Evolutionary conservation across 2,113 vertebrate genomes (phyloP).

Genomic region (Ctenodactylus gundi): DNA sequence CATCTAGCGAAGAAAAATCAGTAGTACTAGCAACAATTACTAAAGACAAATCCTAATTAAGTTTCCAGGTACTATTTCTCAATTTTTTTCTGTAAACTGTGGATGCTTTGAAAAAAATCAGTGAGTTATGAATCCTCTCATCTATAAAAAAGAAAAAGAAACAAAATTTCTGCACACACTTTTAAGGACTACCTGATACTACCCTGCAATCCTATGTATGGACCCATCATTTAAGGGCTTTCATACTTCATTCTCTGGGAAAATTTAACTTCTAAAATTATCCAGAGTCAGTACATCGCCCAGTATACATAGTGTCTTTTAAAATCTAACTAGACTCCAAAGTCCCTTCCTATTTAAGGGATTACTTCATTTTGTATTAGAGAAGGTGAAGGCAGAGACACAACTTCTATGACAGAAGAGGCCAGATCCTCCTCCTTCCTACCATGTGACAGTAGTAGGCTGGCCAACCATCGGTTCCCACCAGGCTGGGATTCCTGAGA

Average conservation of each 20-base stretch:
- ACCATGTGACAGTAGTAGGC: neutral
- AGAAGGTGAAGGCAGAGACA: neutral
- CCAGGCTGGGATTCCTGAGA: neutral
- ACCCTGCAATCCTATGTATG: neutral
- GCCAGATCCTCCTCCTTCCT: neutral
- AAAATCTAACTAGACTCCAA: neutral
- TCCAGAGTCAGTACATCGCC: neutral
- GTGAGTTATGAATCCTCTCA: neutral
- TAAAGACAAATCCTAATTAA: neutral
- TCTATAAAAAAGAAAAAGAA: neutral
- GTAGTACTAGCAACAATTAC: neutral
- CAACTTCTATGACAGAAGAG: neutral
- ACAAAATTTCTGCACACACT: neutral
- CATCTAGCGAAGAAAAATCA: constrained; percentile 34
- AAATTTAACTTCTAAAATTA: neutral
- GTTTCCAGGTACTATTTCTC: neutral
- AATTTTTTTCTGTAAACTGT: constrained; percentile 20
- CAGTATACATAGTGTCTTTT: neutral
- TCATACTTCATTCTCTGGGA: neutral
- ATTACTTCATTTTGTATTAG: neutral
- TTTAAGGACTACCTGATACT: neutral
- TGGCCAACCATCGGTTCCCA: neutral
- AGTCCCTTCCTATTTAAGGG: neutral
- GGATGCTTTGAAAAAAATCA: neutral
- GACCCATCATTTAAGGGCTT: neutral